Conservation (phyloP, 2,113 vertebrate genomes). For the Archocentrus centrarchus region DNA sequence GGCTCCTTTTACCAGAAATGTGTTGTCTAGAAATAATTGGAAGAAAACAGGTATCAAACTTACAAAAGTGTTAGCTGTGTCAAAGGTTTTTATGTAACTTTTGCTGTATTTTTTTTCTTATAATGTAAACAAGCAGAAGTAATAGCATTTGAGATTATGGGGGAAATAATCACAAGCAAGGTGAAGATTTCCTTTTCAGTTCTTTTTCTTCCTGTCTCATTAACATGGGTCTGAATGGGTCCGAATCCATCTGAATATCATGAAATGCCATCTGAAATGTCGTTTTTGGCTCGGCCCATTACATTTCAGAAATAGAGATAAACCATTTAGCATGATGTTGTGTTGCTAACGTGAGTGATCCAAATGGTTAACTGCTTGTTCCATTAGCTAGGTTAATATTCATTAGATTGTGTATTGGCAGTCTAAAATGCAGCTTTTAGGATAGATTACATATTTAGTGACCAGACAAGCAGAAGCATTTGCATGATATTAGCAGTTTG, state of each 20-base stretch:
- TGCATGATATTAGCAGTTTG: not conserved
- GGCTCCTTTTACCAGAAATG: not conserved
- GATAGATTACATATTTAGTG: not conserved
- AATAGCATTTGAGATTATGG: not conserved
- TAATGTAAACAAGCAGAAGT: not conserved
- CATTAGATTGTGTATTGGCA: not conserved
- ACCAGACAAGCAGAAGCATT: not conserved
- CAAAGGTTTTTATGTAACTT: not conserved
- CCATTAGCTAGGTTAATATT: not conserved
- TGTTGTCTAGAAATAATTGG: not conserved
- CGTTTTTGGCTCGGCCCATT: not conserved
- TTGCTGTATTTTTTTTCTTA: not conserved
- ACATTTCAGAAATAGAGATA: not conserved
- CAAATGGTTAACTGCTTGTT: not conserved
- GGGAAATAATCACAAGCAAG: not conserved
- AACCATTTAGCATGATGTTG: not conserved
- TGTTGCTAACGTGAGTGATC: not conserved
- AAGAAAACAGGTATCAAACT: not conserved
- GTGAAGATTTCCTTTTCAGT: not conserved
- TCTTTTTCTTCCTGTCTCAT: not conserved
- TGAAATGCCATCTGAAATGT: not conserved
- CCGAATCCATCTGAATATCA: accelerated
- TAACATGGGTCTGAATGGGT: not conserved
- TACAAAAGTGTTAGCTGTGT: not conserved
- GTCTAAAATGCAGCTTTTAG: not conserved